Base-by-base conservation (phyloP, 2,888 invertebrate species). In the Eumerus sabulonum region DNA sequence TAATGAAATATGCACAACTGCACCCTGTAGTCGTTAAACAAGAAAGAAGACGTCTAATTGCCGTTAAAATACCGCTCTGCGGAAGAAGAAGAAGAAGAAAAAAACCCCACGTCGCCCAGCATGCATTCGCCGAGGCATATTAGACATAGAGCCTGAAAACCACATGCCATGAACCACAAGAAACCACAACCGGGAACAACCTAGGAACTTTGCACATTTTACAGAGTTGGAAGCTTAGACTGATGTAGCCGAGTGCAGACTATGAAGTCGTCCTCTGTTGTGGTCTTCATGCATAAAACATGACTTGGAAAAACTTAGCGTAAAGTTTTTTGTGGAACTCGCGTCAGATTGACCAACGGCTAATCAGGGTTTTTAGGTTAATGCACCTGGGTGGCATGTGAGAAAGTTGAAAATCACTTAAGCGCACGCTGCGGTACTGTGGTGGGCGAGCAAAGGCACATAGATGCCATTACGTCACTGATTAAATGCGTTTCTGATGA, bases 1-100 rank as follows among this genome's bases (percentile, higher is more conserved):
- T 60, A 79, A 79, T 79, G 60, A 79, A 79, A 79, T 74, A 79
- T 79, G 79, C 79, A 79, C 64, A 79, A 62, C 79, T 79, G 74
- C 79, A 79, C 79, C 79, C 73, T 68, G 16, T 38, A 27, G 68
- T 48, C 50, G 74, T 79, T 79, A 79, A 64, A 57, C 40, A n/a
- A 17, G 16, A 42, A 45, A 19, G 53, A 73, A 79, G 44, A 63
- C 63, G 47, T 70, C 68, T 79, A 79, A 79, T 79, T 79, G 74
- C 79, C 60, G 74, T 79, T 74, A 74, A 79, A 79, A 74, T 74
- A 79, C 79, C 79, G 79, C 74, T 79, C 59, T 74, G 70, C 59
- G 70, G 79, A 79, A 79, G 64, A 38, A 70, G 74, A 74, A 74
- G 64, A 79, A 51, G 74, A 56, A 54, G 68, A 54, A 74, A 79